Evolutionary conservation across 2,888 invertebrate species (phyloP).

Genomic region (Lasioglossum figueresi): DNA sequence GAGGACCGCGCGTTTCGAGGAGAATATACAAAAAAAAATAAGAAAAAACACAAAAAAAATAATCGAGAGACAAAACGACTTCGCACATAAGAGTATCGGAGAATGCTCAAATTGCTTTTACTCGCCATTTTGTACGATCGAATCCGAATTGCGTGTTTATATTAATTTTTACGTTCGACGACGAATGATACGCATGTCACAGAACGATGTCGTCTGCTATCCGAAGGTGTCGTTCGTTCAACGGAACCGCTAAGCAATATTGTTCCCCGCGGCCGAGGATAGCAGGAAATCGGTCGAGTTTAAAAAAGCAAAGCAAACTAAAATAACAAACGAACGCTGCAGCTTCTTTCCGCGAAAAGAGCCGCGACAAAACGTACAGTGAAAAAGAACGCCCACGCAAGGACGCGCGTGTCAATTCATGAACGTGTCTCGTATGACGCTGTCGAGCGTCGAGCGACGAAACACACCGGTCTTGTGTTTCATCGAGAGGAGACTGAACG

Average conservation of each 20-base stretch:
- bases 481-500: conserved; percentile 72
- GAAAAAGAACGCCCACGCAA: neutral
- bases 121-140: conserved; percentile 35
- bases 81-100: neutral
- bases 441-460: conserved; percentile 17
- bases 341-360: conserved; percentile 32
- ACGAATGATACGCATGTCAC: neutral
- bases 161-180: neutral
- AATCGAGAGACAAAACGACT: neutral
- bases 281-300: neutral
- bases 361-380: neutral
- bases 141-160: neutral
- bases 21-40: neutral
- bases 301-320: neutral
- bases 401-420: conserved; percentile 32
- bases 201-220: neutral
- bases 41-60: neutral
- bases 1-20: conserved; percentile 25
- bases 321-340: neutral
- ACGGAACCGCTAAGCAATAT: neutral
- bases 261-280: neutral
- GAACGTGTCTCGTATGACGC: conserved; percentile 42
- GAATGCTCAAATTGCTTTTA: conserved; percentile 12
- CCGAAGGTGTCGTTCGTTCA: neutral
- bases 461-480: conserved; percentile 53